Evolutionary conservation across 2,113 vertebrate species (phyloP).

Genomic region (Gulo gulo): DNA sequence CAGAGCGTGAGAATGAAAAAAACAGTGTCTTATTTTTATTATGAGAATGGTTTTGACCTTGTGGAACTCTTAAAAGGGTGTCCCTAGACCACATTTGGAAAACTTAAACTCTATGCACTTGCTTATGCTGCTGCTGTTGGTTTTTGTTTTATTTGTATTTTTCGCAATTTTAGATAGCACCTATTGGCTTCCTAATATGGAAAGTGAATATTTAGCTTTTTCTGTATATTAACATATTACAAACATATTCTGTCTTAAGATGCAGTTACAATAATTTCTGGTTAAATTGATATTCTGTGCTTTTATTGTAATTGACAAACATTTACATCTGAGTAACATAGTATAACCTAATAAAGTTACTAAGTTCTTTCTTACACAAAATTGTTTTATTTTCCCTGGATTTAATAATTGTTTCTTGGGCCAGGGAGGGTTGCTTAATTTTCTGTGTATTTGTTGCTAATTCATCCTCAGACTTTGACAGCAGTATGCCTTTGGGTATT

Average conservation of each 20-base stretch:
- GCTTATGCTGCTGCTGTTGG: background rate
- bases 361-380: background rate
- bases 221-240: background rate
- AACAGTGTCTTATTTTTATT: background rate
- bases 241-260: background rate
- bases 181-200: background rate
- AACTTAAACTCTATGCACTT: background rate
- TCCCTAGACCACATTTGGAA: background rate
- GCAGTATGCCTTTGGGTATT: background rate
- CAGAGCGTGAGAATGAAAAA: background rate
- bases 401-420: background rate
- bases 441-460: background rate
- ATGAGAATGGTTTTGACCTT: background rate
- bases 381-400: background rate
- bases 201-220: slow-evolving; percentile 3
- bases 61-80: background rate
- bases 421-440: background rate
- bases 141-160: background rate
- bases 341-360: background rate
- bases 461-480: background rate
- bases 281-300: background rate
- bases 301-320: background rate
- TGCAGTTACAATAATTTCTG: slow-evolving; percentile 5
- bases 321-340: background rate
- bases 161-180: background rate